Base-by-base conservation (phyloP, 2,888 invertebrate species). In the Nephrotoma flavescens region DNA sequence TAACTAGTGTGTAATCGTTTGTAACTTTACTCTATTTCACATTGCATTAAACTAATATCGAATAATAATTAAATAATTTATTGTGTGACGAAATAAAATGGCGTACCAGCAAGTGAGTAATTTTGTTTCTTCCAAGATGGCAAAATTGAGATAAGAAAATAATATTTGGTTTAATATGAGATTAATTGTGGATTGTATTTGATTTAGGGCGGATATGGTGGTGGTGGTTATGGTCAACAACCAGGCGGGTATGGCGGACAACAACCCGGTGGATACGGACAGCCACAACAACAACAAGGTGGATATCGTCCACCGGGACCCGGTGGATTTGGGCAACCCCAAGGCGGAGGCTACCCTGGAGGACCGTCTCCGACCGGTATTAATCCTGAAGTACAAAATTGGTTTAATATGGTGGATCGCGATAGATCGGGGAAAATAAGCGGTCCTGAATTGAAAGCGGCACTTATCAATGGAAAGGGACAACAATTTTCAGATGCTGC, bases 401-500 rank as follows among this genome's bases (percentile, higher is more conserved):
- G 97, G 97, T 97, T 98, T 90, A 91, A 92, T 42, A 94, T 96
- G 15, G 97, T 97, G 0, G 97, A 98, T 90, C 93, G 94, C 88
- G 97, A 97, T 90, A 93, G 94, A 42, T 97, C 97, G 19, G 97
- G 97, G 2, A 94, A 94, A 90, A 97, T 98, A 86, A 94, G 95
- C 86, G 94, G 96, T 7, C 88, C 90, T 9, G 97, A 98, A 92
- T 92, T 98, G 19, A 95, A 96, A 91, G 92, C 94, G 6, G 97
- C 97, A 0, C 92, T 98, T 71, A 94, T 96, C 31, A 97, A 97
- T 92, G 97, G 96, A 31, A 96, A 97, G 91, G 97, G 97, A 12
- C 94, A 96, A 89, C 94, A 94, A 87, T 97, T 97, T 91, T 96
- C 97, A 4, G 95, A 96, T 89, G 94, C 94, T 87, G 96, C 97